phyloP scores from a whole-genome alignment of 2,797 vertebrate genomes.

The Pempheris klunzingeri region DNA sequence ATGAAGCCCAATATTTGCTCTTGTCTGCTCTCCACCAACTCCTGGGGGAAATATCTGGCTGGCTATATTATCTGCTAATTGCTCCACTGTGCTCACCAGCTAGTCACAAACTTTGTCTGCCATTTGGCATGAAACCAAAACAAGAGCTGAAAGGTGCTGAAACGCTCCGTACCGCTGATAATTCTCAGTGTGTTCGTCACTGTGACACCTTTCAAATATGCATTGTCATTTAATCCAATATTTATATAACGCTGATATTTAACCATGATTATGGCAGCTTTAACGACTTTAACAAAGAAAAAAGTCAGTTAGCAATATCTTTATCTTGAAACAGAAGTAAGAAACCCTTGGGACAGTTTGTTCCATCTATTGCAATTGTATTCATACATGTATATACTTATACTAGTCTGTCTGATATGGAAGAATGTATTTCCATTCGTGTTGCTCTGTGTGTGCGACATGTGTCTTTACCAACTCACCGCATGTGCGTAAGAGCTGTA shows the following conservation, averaged over 20 bases:
- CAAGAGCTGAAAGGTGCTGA: neutral
- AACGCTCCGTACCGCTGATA: neutral
- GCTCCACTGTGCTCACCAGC: slow-evolving; percentile 8
- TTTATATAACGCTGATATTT: neutral
- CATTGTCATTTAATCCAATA: neutral
- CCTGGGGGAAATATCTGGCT: slow-evolving; percentile 7
- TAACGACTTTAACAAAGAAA: neutral
- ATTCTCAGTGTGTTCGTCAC: slow-evolving; percentile 1
- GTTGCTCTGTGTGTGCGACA: slow-evolving; percentile 1
- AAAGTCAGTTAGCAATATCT: neutral
- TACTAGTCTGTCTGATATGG: too few species aligned
- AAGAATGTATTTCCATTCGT: slow-evolving; percentile 15
- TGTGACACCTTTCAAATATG: neutral
- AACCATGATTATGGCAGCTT: neutral
- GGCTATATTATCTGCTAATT: slow-evolving; percentile 19
- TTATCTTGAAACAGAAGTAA: neutral
- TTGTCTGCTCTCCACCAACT: slow-evolving; percentile 12
- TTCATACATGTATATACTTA: slow-evolving; percentile 8
- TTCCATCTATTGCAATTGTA: neutral
- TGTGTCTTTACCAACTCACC: slow-evolving; percentile 87
- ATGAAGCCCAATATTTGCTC: neutral
- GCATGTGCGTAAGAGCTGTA: slow-evolving; percentile 99
- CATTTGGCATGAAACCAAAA: neutral
- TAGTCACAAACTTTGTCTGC: neutral
- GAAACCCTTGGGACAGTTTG: neutral